Evolutionary conservation across 1,140 invertebrate species (phyloP).

Genomic region (Aplysia californica): DNA sequence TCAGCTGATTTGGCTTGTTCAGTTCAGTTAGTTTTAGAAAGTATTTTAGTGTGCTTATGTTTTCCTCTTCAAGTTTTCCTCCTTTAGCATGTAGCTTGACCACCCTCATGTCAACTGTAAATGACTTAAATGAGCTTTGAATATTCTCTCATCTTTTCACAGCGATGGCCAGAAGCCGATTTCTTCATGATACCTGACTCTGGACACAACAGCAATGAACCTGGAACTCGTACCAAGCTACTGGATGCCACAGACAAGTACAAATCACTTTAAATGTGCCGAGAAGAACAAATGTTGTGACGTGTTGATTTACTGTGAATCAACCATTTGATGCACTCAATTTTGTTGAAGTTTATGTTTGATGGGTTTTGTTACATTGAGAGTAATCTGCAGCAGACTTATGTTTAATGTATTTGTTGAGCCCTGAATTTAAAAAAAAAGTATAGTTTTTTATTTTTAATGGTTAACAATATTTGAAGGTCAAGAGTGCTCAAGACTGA

Average conservation of each 20-base stretch:
- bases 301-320: no score
- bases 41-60: neutral
- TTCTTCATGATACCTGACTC: conserved; percentile 57
- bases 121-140: neutral
- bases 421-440: no score
- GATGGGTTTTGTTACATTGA: no score
- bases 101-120: neutral
- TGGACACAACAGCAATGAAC: conserved; percentile 56
- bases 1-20: neutral
- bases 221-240: conserved; percentile 33
- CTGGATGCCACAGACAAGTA: conserved; percentile 48
- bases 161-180: conserved; percentile 59
- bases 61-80: neutral
- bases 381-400: no score
- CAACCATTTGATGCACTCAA: no score
- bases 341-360: no score
- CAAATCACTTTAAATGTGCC: conserved; percentile 39
- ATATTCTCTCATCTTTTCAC: conserved; percentile 5
- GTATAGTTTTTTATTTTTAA: no score
- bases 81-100: neutral
- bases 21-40: neutral
- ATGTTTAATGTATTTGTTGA: no score
- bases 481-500: no score
- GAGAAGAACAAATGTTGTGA: no score
- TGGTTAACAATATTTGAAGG: no score